Evolutionary conservation across 2,888 invertebrate species (phyloP), one percentile per base, ranked within the genome.

Genomic region (Hypomecis atomaria): DNA sequence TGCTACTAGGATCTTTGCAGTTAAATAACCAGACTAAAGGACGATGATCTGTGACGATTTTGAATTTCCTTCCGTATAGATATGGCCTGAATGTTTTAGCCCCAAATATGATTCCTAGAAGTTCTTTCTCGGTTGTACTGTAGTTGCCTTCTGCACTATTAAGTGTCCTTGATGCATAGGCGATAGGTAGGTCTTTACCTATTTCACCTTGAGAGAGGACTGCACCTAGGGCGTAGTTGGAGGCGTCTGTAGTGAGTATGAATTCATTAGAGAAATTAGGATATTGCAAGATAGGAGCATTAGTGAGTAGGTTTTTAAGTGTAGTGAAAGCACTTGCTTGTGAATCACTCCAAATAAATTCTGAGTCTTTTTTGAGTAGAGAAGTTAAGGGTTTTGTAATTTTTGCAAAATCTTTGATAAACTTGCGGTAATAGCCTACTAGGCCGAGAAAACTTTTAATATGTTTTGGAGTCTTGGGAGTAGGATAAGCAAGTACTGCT

Each of bases 1-100:
- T 10, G 6, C 13, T 13, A 6, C 44, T n/a, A 11, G 68, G 66
- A 5, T 68, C 68, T 52, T 68, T 71, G 13, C 49, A 13, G 4
- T 56, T 67, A 54, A 71, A 67, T 4, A 69, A 11, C 67, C 71
- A 71, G 13, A 52, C 53, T 5, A 71, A 38, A 0, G 68, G 71
- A 36, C 59, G 58, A 13, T 71, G 68, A 13, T 69, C 67, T 0
- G 67, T 67, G 0, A 69, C 8, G 5, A 71, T 61, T 13, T 52
- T 57, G 40, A 70, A 70, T 44, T 48, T 47, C 0, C 48, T 47
- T 38, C 68, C 66, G 49, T 59, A 71, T 7, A 69, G 10, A 7
- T 67, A 69, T 0, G 69, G 69, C 5, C 65, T n/a, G 45, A 68
- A 65, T 3, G 37, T 50, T 55, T 66, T 66, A 8, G 36, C 37